Conservation (phyloP, 2,797 vertebrate species). For the Hypotaenidia philippensis region DNA sequence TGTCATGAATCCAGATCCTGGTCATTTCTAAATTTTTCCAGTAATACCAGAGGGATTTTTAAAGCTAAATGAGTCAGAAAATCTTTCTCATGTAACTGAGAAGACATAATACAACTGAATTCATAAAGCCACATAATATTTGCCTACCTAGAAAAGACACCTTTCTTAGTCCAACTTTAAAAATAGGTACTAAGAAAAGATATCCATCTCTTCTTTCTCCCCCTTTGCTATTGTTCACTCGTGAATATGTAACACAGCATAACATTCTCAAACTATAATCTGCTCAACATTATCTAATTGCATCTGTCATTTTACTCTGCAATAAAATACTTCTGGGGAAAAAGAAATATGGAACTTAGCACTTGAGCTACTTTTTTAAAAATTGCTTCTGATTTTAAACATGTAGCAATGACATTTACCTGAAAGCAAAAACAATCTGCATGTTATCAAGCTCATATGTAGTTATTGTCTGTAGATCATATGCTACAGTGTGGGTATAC, state of each 20-base stretch:
- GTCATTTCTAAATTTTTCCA: not conserved
- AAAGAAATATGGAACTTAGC: constrained; percentile 57
- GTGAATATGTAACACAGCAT: constrained; percentile 61
- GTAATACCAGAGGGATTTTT: not conserved
- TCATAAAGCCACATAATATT: constrained; percentile 9
- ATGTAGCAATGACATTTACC: constrained; percentile 62
- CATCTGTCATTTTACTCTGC: constrained; percentile 65
- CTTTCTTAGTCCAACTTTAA: constrained; percentile 45
- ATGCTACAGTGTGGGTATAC: not conserved
- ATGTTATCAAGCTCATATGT: constrained; percentile 40
- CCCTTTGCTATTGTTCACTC: constrained; percentile 44
- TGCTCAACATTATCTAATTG: constrained; percentile 70
- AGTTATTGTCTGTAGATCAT: constrained; percentile 17
- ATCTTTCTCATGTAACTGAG: not conserved
- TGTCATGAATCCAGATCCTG: not conserved
- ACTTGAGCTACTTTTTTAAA: constrained; percentile 46
- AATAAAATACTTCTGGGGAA: constrained; percentile 66
- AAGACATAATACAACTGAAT: not conserved
- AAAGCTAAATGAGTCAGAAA: constrained; percentile 17
- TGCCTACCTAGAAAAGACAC: constrained; percentile 13
- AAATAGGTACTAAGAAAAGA: constrained; percentile 40
- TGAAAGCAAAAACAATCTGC: constrained; percentile 63
- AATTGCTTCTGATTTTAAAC: constrained; percentile 65
- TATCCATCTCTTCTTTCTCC: not conserved
- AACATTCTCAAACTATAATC: constrained; percentile 62